Evolutionary conservation across 2,888 invertebrate species (phyloP).

Genomic region (Napeogenes inachia): DNA sequence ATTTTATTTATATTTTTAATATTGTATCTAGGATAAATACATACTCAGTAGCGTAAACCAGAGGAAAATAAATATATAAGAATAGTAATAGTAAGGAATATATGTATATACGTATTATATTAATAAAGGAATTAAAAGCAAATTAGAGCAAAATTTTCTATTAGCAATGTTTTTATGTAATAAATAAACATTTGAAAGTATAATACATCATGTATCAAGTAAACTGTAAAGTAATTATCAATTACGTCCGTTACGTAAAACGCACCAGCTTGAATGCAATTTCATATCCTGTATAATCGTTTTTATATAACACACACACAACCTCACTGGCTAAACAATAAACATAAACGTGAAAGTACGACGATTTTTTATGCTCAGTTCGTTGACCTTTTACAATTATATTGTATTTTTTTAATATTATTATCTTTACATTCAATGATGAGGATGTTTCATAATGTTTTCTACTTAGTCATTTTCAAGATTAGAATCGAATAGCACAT

Average conservation of each 20-base stretch:
- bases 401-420: background rate
- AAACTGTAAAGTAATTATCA: background rate
- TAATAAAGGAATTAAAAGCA: too few relatives aligned
- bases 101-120: too few relatives aligned
- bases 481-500: too few relatives aligned
- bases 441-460: too few relatives aligned
- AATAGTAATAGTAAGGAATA: too few relatives aligned
- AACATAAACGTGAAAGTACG: constrained; percentile 4
- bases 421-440: too few relatives aligned
- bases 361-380: background rate
- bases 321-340: background rate
- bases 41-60: too few relatives aligned
- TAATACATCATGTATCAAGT: background rate
- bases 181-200: background rate
- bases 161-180: too few relatives aligned
- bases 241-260: background rate
- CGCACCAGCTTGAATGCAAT: background rate
- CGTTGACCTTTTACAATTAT: background rate
- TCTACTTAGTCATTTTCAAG: too few relatives aligned
- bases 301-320: background rate
- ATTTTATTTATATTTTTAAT: background rate
- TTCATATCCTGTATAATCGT: constrained; percentile 3
- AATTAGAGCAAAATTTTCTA: too few relatives aligned
- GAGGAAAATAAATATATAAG: too few relatives aligned
- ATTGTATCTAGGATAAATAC: background rate